Evolutionary conservation across 2,888 invertebrate species (phyloP).

Genomic region (Cremastinae sp.): DNA sequence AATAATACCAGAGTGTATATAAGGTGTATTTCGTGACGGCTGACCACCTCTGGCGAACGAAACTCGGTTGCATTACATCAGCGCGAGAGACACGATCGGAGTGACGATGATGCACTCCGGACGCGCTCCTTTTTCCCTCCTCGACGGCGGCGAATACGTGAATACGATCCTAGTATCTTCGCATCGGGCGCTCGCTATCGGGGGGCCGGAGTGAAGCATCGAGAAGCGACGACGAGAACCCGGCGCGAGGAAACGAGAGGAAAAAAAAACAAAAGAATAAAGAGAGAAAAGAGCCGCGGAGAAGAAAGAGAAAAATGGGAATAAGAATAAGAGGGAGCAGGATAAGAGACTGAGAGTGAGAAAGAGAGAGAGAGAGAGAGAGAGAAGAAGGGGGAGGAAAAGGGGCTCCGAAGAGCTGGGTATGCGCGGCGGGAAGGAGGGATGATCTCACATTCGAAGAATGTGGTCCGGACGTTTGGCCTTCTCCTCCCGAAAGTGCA

Average conservation of each 20-base stretch:
- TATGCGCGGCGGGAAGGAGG: conserved; percentile 43
- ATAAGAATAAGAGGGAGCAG: background rate
- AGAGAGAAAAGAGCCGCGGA: too few relatives aligned
- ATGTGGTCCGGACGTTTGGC: conserved; percentile 76
- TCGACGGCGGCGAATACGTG: background rate
- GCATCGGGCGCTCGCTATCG: too few relatives aligned
- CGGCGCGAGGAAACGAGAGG: too few relatives aligned
- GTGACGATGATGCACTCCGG: conserved; percentile 50
- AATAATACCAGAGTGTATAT: conserved; percentile 5
- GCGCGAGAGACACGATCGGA: conserved; percentile 36
- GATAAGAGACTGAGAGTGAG: conserved; percentile 26
- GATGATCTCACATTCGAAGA: conserved; percentile 77
- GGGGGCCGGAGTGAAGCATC: too few relatives aligned
- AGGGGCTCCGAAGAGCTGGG: conserved; percentile 57
- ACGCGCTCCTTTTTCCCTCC: conserved; percentile 49
- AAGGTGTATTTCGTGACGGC: conserved; percentile 33
- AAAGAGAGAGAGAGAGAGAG: conserved; percentile 32
- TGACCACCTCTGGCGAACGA: conserved; percentile 57
- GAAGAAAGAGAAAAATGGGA: too few relatives aligned
- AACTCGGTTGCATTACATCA: conserved; percentile 57
- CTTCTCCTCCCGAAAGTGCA: conserved; percentile 75
- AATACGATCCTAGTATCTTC: background rate
- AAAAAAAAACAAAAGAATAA: too few relatives aligned
- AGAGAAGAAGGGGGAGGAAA: conserved; percentile 43
- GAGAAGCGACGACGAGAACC: background rate